Base-by-base conservation (phyloP, 1,140 invertebrate genomes). In the Drosophila hydei region DNA sequence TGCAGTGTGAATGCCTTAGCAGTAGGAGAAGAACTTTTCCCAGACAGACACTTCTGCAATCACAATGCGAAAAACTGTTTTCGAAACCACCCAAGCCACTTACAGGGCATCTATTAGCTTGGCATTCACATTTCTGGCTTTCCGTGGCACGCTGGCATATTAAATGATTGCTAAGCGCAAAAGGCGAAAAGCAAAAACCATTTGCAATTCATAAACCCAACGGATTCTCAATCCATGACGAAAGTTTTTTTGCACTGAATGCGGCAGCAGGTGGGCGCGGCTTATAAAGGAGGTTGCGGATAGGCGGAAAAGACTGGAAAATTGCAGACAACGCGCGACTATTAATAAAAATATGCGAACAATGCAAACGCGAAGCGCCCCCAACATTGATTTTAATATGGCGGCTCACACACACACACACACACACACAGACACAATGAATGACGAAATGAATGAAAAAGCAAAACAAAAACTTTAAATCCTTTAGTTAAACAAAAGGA, bases 301-400 rank as follows among this genome's bases (percentile, higher is more conserved):
- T 61, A 30, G 61, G 59, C 48, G 55, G 55, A 4, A 38, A 48
- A 64, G 43, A 19, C 27, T 63, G 73, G 69, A 76, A 80, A 80
- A 77, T 77, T 76, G 77, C 77, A 80, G 77, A 80, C 77, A 77
- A 81, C 77, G 77, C 77, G 78, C 69, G 77, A 80, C 77, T 80
- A 80, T 80, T 80, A 80, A 80, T 80, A 80, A 80, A 80, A 80
- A 76, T 81, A 80, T 80, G 77, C 77, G 77, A 80, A 80, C 77
- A 80, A 80, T 81, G 77, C 77, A 80, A 47, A 59, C 30, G 77
- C 71, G 45, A 38, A 61, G 77, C 25, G 60, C 19, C 23, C 43
- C 47, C 68, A 68, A 80, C 77, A 80, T 80, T 80, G 77, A 80
- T 80, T 80, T 80, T 73, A 79, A 79, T 79, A 79, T 71, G 76